Evolutionary conservation across 1,140 invertebrate species (phyloP).

Genomic region (Trachymyrmex septentrionalis): DNA sequence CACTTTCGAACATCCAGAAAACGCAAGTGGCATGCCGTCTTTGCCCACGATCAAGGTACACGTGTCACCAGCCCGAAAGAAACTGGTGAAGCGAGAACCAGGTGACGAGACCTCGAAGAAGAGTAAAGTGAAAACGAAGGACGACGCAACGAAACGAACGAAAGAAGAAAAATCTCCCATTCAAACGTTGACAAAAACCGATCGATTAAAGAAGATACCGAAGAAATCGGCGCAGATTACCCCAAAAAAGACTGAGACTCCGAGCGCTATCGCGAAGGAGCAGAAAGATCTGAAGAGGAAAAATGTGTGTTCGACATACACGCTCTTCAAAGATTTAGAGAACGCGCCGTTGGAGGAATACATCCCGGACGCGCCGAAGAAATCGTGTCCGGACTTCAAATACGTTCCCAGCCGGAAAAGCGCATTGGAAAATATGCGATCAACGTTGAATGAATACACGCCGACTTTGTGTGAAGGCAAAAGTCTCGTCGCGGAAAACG

Average conservation of each 20-base stretch:
- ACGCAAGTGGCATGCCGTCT: slow-evolving; percentile 58
- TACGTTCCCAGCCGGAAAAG: slow-evolving; percentile 79
- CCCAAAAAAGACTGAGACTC: slow-evolving; percentile 9
- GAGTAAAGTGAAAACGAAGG: slow-evolving; percentile 14
- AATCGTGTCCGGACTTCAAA: slow-evolving; percentile 63
- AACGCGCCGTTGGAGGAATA: slow-evolving; percentile 74
- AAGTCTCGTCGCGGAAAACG: not conserved
- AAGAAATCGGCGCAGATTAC: not conserved
- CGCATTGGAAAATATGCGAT: slow-evolving; percentile 69
- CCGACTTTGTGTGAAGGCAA: slow-evolving; percentile 57
- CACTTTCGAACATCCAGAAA: slow-evolving; percentile 73
- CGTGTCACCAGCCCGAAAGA: slow-evolving; percentile 72
- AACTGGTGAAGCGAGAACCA: slow-evolving; percentile 32
- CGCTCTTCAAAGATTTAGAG: not conserved
- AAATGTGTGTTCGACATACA: slow-evolving; percentile 40
- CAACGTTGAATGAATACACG: slow-evolving; percentile 74
- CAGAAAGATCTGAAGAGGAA: slow-evolving; percentile 38
- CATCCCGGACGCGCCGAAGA: slow-evolving; percentile 70
- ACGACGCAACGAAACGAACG: not conserved
- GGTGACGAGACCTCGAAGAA: slow-evolving; percentile 1
- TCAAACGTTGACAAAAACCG: slow-evolving; percentile 15
- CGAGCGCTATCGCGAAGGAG: not conserved
- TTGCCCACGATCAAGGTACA: slow-evolving; percentile 78
- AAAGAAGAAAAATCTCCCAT: not conserved
- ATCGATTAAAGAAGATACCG: slow-evolving; percentile 25